Base-by-base conservation (phyloP, 2,797 vertebrate species). In the Emydoidea blandingii region DNA sequence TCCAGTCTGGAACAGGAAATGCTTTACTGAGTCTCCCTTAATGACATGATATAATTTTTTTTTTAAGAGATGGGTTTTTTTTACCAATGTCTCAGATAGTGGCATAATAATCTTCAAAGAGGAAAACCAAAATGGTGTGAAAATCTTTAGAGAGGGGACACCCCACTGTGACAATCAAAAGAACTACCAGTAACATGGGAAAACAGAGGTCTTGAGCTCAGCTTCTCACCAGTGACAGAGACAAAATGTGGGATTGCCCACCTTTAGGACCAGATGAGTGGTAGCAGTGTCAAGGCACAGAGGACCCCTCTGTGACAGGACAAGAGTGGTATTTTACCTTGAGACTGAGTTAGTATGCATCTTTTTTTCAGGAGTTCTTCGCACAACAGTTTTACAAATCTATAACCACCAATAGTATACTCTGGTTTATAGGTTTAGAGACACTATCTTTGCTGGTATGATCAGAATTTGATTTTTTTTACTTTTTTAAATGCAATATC, bases 131-230 rank as follows among this genome's bases (percentile, higher is more conserved):
- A 76, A 54, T 25, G 21, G 54, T 54, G 54, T 54, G 53, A 25
- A 25, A 54, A 54, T 81, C 50, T 50, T 50, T 50, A 50, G 14
- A 92, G 81, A 88, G 44, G 87, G 88, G 82, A 88, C 82, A 84
- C 23, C 54, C 85, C 74, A 84, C 44, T 54, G 80, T 1, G 81
- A 65, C 90, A 87, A 94, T 88, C 85, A 96, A 96, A 96, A 87
- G 52, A n/a, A 12, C 15, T 84, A 76, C n/a, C 83, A 85, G 50
- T 47, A 91, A 79, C 37, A 62, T 3, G 34, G 79, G 86, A 79
- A 84, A n/a, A 57, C 62, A 68, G 34, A 68, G n/a, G 34, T 37
- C 34, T n/a, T 68, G 62, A 68, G 62, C 15, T 68, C 62, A 37
- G 62, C 34, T 68, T 65, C 62, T 57, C 9, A 4, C 34, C 15